Conservation (phyloP, 2,113 vertebrate genomes). For the Lamprologus ornatipinnis region DNA sequence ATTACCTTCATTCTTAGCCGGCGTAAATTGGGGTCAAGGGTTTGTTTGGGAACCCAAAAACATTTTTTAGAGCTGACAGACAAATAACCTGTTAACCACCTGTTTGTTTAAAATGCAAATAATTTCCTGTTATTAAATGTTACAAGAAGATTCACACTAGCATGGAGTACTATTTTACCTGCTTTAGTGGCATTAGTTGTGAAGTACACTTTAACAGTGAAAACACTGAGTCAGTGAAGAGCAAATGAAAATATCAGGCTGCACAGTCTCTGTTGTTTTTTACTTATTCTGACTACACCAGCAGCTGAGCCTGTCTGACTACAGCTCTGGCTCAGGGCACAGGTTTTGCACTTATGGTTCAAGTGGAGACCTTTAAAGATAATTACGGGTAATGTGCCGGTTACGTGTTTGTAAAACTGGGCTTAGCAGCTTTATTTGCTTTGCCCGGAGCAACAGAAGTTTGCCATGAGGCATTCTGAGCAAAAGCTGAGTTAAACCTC, state of each 20-base stretch:
- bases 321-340: not conserved
- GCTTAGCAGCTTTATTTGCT: not conserved
- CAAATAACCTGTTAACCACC: not conserved
- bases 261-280: not conserved
- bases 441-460: not conserved
- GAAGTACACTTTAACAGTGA: not conserved
- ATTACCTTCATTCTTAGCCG: not conserved
- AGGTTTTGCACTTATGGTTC: not conserved
- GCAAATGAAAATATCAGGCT: not conserved
- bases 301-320: not conserved
- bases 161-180: not conserved
- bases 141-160: too few species aligned
- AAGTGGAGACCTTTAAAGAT: not conserved
- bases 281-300: not conserved
- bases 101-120: not conserved
- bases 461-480: not conserved
- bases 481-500: not conserved
- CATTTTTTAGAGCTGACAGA: not conserved
- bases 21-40: not conserved
- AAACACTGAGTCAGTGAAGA: not conserved
- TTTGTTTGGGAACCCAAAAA: not conserved
- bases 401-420: not conserved
- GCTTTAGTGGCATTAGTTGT: not conserved
- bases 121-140: not conserved
- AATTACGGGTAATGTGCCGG: not conserved